Conservation (phyloP, 2,888 invertebrate species). For the Nesidiocoris tenuis region DNA sequence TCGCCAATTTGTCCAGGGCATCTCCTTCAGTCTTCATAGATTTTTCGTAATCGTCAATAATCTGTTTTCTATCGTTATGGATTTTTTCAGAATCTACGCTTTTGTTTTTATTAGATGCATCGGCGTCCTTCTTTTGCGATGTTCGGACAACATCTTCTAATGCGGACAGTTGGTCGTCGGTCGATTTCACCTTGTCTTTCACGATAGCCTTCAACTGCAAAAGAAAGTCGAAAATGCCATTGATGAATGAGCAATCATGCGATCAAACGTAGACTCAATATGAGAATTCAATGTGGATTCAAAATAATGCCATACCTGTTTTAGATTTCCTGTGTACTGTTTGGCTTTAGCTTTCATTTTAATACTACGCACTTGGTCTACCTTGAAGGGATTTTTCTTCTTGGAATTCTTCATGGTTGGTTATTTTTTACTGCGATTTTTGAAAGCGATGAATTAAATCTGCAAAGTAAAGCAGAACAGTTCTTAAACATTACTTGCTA, state of each 20-base stretch:
- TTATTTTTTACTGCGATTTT: too few species aligned
- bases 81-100: not conserved
- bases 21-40: conserved; percentile 14
- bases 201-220: conserved; percentile 24
- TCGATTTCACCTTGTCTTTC: conserved; percentile 23
- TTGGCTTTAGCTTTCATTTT: conserved; percentile 53
- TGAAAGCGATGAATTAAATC: too few species aligned
- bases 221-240: not conserved
- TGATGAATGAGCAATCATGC: too few species aligned
- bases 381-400: conserved; percentile 53
- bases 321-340: conserved; percentile 50
- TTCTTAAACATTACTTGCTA: too few species aligned
- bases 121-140: conserved; percentile 5
- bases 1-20: conserved; percentile 11
- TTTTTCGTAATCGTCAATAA: conserved; percentile 11
- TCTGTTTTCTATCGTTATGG: not conserved
- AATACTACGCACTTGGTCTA: conserved; percentile 52
- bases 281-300: too few species aligned
- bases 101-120: not conserved
- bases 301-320: conserved; percentile 50
- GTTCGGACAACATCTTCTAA: conserved; percentile 24
- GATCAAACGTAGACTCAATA: too few species aligned
- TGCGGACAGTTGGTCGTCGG: conserved; percentile 25
- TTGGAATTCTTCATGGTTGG: conserved; percentile 25
- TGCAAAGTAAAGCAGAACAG: too few species aligned